Conservation (phyloP, 2,888 invertebrate species). For the Lamellibrachia columna region DNA sequence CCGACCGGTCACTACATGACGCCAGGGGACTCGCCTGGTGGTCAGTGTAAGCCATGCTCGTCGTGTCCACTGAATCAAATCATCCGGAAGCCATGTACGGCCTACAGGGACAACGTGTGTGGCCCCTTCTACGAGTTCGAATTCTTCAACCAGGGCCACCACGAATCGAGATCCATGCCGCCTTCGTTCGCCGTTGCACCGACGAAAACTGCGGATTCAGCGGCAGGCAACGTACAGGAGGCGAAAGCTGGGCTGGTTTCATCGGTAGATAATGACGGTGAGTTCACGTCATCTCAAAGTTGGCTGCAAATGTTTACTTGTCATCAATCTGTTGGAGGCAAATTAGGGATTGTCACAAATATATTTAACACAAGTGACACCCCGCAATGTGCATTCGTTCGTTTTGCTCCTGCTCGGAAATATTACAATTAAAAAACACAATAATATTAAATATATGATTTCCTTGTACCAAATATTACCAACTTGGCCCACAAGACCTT, state of each 20-base stretch:
- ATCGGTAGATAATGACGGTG: conserved; percentile 9
- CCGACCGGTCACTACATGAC: neutral
- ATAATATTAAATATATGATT: neutral
- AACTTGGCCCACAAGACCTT: neutral
- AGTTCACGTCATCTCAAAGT: neutral
- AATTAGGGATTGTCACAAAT: neutral
- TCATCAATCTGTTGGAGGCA: neutral
- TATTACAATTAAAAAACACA: neutral
- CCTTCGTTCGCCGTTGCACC: neutral
- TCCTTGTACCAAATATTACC: neutral
- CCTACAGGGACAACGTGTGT: conserved; percentile 40
- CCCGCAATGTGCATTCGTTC: neutral
- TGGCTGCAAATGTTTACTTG: neutral
- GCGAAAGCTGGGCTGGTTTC: neutral
- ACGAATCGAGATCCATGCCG: neutral
- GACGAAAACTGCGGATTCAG: neutral
- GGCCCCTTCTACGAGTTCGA: conserved; percentile 45
- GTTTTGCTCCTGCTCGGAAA: neutral
- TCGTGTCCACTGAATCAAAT: conserved; percentile 43
- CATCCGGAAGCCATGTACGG: conserved; percentile 40
- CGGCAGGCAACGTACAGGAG: neutral
- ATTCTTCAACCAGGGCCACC: conserved; percentile 35
- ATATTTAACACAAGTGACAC: no score
- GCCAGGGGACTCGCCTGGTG: neutral
- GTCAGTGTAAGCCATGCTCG: conserved; percentile 38